Conservation (phyloP, 2,113 vertebrate genomes). For the Atlantisia rogersi region DNA sequence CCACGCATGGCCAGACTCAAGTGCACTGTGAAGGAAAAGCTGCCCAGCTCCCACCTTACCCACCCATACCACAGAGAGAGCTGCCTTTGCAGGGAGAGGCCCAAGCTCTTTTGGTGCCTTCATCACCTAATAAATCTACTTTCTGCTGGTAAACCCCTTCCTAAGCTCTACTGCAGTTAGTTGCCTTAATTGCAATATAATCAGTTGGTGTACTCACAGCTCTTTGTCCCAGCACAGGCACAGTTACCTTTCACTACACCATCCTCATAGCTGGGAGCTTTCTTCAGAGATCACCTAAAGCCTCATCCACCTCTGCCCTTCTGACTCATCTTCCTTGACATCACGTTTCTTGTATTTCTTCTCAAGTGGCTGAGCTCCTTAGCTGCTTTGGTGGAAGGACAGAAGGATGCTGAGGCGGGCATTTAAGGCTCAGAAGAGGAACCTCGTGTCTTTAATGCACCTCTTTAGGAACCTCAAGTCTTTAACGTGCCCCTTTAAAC, state of each 20-base stretch:
- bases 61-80: fast-evolving
- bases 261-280: fast-evolving
- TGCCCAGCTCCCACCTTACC: neutral
- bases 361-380: neutral
- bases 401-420: neutral
- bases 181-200: neutral
- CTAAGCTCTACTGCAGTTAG: no score
- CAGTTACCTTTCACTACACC: neutral
- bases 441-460: neutral
- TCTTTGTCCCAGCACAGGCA: neutral
- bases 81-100: fast-evolving
- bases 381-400: neutral
- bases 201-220: neutral
- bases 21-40: neutral
- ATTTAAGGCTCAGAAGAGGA: neutral
- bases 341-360: fast-evolving
- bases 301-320: neutral
- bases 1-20: neutral
- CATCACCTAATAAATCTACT: neutral
- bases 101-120: neutral
- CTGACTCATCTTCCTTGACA: fast-evolving
- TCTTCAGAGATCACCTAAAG: fast-evolving
- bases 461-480: no score
- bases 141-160: neutral
- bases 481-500: no score